Base-by-base conservation (phyloP, 2,888 invertebrate genomes). In the Drosophila pullipes region DNA sequence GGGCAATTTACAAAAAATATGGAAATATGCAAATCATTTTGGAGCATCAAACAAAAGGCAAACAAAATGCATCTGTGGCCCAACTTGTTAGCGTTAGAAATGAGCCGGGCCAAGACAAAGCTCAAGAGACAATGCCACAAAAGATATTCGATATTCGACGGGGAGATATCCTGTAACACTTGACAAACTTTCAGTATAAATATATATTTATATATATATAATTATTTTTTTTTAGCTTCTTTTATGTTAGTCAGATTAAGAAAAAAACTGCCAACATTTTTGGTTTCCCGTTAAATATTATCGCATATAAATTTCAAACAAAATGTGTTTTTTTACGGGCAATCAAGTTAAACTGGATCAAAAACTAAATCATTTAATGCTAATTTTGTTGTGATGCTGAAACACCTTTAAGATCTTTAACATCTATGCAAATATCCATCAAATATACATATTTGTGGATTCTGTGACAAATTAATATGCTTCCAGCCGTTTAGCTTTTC, bases 11-110 rank as follows among this genome's bases (percentile, higher is more conserved):
- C 52, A 71, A 63, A 83, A 76, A 85, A 85, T 85, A 90, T 85
- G 85, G 90, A 90, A 85, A 85, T 85, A 90, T 85, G 88, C 88
- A 85, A 85, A 90, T 88, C 90, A 80, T 74, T 84, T 85, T 68
- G 69, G 64, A 65, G 83, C 83, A 88, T 85, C 85, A 78, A 80
- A 88, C 77, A 85, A 87, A 89, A 85, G 85, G 67, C 74, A 30
- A 54, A 53, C 41, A 37, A 47, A 70, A 60, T 60, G 54, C 71
- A 54, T 54, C 28, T 53, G 57, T 11, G 30, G 18, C 22, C 44
- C 52, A 55, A 69, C 59, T 81, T 70, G 77, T 77, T 76, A 71
- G 66, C 69, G 53, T 64, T 78, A 66, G 82, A 72, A 71, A 71
- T 57, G 44, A 54, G 64, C 47, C 41, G 11, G 44, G 22, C 41